These are phyloP conservation scores for Nerophis lumbriciformis DNA, from an alignment of 2,113 vertebrate species.

Conservation along the genomic window DNA sequence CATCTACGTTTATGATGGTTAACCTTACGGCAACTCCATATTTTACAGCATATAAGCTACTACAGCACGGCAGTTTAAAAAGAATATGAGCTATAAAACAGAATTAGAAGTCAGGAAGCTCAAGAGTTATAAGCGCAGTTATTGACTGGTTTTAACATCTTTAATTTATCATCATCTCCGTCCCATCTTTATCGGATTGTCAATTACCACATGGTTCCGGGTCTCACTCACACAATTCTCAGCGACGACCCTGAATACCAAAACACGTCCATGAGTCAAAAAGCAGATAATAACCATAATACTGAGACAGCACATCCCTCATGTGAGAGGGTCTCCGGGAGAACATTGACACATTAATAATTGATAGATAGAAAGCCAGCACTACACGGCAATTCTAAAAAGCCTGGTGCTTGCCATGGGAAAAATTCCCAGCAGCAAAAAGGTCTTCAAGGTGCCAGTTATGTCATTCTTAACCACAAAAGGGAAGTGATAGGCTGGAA, in stretches of 20 bases:
- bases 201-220: conserved; percentile 45
- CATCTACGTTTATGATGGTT: background rate
- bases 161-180: conserved; percentile 54
- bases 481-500: conserved; percentile 33
- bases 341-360: conserved; percentile 63
- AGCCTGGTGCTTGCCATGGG: conserved; percentile 31
- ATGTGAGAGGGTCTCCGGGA: conserved; percentile 53
- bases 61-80: conserved; percentile 15
- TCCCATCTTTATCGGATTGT: conserved; percentile 58
- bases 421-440: conserved; percentile 53
- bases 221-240: conserved; percentile 32
- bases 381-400: conserved; percentile 38
- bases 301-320: conserved; percentile 63
- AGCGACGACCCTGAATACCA: conserved; percentile 45
- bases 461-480: conserved; percentile 49
- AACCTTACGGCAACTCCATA: conserved; percentile 13
- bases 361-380: conserved; percentile 56
- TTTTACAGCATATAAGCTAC: conserved; percentile 11
- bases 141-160: conserved; percentile 57
- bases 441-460: conserved; percentile 52
- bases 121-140: conserved; percentile 47
- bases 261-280: conserved; percentile 59
- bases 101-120: conserved; percentile 35
- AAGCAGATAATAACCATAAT: conserved; percentile 60
- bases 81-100: conserved; percentile 24